Base-by-base conservation (phyloP, 2,113 vertebrate species). In the Polypterus bichir region DNA sequence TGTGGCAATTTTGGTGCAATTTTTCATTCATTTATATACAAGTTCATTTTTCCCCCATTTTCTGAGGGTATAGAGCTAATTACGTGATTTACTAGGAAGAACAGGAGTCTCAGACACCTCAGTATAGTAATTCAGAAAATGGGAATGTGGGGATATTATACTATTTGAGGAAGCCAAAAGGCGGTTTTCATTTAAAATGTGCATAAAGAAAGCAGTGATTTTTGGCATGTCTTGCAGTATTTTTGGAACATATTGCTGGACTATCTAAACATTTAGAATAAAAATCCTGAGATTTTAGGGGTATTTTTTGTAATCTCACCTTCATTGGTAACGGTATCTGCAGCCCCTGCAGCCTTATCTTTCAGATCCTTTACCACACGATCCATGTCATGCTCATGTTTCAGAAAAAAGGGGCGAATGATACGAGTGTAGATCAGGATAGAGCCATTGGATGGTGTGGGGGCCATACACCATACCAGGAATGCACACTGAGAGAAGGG, bases 381-480 rank as follows among this genome's bases (percentile, higher is more conserved):
- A 53, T 99, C 95, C 0, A 99, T 77, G 70, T 79, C 85, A 59
- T 71, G 78, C 68, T 96, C 84, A 0, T 98, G 92, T 81, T 87
- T 95, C 69, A 97, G 74, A 82, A 99, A 99, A 65, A 97, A 65
- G 3, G 96, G 93, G 2, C 89, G 88, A 62, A 99, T 89, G 74
- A 99, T 64, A 59, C 88, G 86, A 8, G 57, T 74, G 67, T 99
- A 99, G 61, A 99, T 89, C 56, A 84, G 67, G 11, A 90, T 73
- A 0, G 96, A 92, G 7, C 96, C 96, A 0, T 99, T 99, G 0
- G 88, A 82, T 3, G 92, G 83, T 49, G 86, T 93, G 0, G 91
- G 90, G 49, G 92, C 87, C 95, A 98, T 99, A 77, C 96, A 98
- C 95, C 95, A 99, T 64, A 96, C 54, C 79, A 99, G 74, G 76